Base-by-base conservation (phyloP, 1,140 invertebrate species). In the Battus philenor region DNA sequence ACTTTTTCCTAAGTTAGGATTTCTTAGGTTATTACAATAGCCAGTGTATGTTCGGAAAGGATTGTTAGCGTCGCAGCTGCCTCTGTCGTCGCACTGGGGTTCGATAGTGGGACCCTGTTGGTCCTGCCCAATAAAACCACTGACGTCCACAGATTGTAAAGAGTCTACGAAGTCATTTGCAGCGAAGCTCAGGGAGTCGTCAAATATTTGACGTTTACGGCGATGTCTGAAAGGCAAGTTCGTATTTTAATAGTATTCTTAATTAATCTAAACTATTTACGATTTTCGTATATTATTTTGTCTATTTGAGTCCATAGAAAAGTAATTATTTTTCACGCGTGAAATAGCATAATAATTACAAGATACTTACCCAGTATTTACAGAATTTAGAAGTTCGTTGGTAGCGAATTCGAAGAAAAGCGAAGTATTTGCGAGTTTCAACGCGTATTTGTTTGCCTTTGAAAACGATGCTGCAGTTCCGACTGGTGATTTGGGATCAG, bases 11-110 rank as follows among this genome's bases (percentile, higher is more conserved):
- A 93, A 91, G 47, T 90, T 91, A 0, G 96, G 96, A 66, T 96
- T 93, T 6, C 92, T 88, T 3, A 98, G 74, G 73, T 98, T 98
- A 68, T 98, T 98, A 64, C 97, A 98, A 59, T 95, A 92, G 2
- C 96, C 97, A 0, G 93, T 94, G 18, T 92, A 88, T 0, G 92
- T 93, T 52, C 96, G 89, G 82, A 94, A 98, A 0, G 93, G 93
- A 0, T 89, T 89, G 0, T 90, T 92, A 0, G 94, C 89, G 67
- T 98, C 94, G 61, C 97, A 98, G 3, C 90, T 80, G 0, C 86
- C 84, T 9, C 88, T 88, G 47, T 94, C 92, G 13, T 92, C 92
- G 24, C 90, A 91, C 41, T 90, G 87, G 0, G 86, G 82, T 44
- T 89, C 88, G 16, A 87, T 80, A 7, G 83, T 57, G 0, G 87